Base-by-base conservation (phyloP, 2,113 vertebrate species). In the Ascaphus truei region DNA sequence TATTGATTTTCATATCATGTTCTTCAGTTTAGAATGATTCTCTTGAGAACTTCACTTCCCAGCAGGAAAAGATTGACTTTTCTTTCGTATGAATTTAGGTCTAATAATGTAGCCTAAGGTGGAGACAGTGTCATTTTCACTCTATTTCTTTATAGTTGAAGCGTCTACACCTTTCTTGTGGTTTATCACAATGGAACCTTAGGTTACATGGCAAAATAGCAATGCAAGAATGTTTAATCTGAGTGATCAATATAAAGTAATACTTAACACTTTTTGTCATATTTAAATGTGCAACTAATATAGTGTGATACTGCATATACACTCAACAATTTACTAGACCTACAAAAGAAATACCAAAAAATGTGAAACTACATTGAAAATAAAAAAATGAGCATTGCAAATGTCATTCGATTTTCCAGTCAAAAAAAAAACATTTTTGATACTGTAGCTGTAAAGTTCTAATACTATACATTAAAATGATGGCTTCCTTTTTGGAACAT, bases 1-100 rank as follows among this genome's bases (percentile, higher is more conserved):
- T 85, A 92, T 91, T 85, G 90, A 89, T 91, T 92, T 91, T 90
- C 85, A 86, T 87, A 90, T 88, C 86, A 88, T 86, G 84, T 88
- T 91, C 80, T 87, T 73, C 73, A 81, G 77, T 73, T 68, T 81
- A 71, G 83, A 82, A 90, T 77, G 80, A 83, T 75, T 86, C 88
- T 84, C 89, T 62, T 73, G 88, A 83, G 90, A 72, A 82, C 67
- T 76, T 62, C 53, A 62, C 85, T 91, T 91, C 87, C 86, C 88
- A 91, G 85, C 81, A 91, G 84, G 82, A 88, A 86, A 88, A 83
- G 88, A 82, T 37, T 81, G 80, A 75, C 68, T 88, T 85, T 88
- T 81, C 85, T 87, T 61, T 7, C 22, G 78, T 88, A 87, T 86
- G 84, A 90, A 84, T 88, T 85, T 82, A 76, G 68, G 79, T 83